Percentiles rank a stretch among this genome's conserved stretches.
phyloP scores from a whole-genome alignment of 2,797 vertebrate species.

The Myotis planiceps region DNA sequence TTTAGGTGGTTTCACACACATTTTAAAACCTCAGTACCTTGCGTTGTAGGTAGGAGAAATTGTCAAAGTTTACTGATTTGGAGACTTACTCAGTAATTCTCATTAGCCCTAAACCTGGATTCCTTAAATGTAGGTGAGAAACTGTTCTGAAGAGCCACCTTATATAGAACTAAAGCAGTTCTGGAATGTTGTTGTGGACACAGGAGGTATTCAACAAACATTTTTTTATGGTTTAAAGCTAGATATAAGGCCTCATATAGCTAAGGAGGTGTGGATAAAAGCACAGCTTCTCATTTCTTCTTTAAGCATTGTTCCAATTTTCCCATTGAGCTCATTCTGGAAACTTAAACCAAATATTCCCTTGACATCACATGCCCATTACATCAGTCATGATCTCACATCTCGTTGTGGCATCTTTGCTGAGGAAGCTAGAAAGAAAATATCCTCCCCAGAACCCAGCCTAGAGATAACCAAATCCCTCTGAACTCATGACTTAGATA shows the following conservation, averaged over 20 bases:
- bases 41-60: neutral
- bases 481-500: neutral
- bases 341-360: constrained; percentile 63
- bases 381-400: constrained; percentile 37
- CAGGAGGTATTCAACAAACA: constrained; percentile 5
- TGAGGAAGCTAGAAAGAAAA: constrained; percentile 51
- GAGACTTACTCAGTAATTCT: constrained; percentile 1
- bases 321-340: constrained; percentile 42
- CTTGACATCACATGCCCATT: constrained; percentile 19
- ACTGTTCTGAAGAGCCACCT: neutral
- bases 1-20: neutral
- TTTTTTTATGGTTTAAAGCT: neutral
- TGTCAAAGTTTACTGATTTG: neutral
- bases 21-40: constrained; percentile 19
- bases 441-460: neutral
- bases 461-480: neutral
- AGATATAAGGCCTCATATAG: constrained; percentile 8
- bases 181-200: constrained; percentile 5
- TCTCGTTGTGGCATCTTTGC: constrained; percentile 15
- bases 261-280: neutral
- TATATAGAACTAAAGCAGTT: neutral
- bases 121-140: neutral
- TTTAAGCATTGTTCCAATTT: constrained; percentile 40
- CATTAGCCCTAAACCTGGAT: neutral
- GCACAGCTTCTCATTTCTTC: neutral